Conservation (phyloP, 1,140 invertebrate genomes). For the Charaxes varanes region DNA sequence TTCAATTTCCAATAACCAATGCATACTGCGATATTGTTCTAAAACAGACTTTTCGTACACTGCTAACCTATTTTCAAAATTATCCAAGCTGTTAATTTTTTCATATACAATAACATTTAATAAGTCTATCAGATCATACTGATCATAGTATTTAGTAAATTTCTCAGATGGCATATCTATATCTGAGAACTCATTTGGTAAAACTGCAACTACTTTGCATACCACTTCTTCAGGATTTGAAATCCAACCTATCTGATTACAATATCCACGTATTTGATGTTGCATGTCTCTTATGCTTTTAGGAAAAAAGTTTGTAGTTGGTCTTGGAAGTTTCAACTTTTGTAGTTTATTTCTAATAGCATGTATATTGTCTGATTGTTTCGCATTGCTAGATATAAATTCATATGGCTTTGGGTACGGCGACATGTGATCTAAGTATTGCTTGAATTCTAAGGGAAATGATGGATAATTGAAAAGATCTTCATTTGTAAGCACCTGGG, state of each 20-base stretch:
- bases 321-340: conserved; percentile 49
- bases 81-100: conserved; percentile 59
- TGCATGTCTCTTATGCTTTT: conserved; percentile 42
- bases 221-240: conserved; percentile 53
- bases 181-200: conserved; percentile 46
- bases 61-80: conserved; percentile 53
- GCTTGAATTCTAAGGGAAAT: conserved; percentile 62
- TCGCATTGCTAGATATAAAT: conserved; percentile 57
- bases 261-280: conserved; percentile 53
- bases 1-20: conserved; percentile 57
- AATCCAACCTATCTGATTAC: conserved; percentile 64
- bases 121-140: conserved; percentile 57
- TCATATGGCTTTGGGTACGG: conserved; percentile 68
- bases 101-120: conserved; percentile 67
- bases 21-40: conserved; percentile 46
- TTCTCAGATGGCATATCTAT: conserved; percentile 36
- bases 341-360: conserved; percentile 52
- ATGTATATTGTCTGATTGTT: conserved; percentile 42
- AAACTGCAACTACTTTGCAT: conserved; percentile 55
- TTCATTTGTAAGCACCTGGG: conserved; percentile 76
- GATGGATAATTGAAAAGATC: conserved; percentile 57
- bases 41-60: conserved; percentile 55
- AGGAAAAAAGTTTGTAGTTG: conserved; percentile 33
- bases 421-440: conserved; percentile 42
- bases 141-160: conserved; percentile 41